phyloP scores from a whole-genome alignment of 2,888 invertebrate species.

The Philopedon plagiatum region DNA sequence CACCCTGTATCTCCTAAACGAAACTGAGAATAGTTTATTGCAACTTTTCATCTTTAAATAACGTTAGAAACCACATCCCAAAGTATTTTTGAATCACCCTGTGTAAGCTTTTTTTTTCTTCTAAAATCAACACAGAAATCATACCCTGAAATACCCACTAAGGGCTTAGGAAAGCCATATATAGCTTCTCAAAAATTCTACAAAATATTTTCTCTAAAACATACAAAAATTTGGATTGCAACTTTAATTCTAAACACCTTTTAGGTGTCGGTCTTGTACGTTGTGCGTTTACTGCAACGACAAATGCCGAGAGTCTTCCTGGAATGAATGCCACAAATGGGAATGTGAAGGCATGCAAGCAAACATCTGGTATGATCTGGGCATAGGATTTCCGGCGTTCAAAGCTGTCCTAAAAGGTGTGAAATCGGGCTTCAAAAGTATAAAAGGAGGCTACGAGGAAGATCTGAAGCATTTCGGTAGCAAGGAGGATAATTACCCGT shows the following conservation, averaged over 20 bases:
- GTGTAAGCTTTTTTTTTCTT: no score
- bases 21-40: no score
- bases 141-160: no score
- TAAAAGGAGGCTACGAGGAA: constrained; percentile 65
- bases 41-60: no score
- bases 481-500: constrained; percentile 71
- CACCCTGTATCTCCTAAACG: no score
- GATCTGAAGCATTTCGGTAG: constrained; percentile 68
- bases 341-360: constrained; percentile 79
- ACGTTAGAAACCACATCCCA: no score
- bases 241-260: constrained; percentile 48
- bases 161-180: no score
- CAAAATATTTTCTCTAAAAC: no score
- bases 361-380: constrained; percentile 78
- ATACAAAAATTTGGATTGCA: no score
- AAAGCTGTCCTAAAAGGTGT: constrained; percentile 75
- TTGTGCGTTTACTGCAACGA: constrained; percentile 79
- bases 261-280: constrained; percentile 78
- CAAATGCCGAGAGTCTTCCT: constrained; percentile 74
- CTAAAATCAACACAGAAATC: no score
- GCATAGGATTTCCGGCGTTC: constrained; percentile 85
- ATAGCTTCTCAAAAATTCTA: no score
- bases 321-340: constrained; percentile 76
- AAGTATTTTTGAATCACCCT: no score
- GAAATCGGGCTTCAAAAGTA: constrained; percentile 64